Base-by-base conservation (phyloP, 2,113 vertebrate species). In the Aptenodytes patagonicus region DNA sequence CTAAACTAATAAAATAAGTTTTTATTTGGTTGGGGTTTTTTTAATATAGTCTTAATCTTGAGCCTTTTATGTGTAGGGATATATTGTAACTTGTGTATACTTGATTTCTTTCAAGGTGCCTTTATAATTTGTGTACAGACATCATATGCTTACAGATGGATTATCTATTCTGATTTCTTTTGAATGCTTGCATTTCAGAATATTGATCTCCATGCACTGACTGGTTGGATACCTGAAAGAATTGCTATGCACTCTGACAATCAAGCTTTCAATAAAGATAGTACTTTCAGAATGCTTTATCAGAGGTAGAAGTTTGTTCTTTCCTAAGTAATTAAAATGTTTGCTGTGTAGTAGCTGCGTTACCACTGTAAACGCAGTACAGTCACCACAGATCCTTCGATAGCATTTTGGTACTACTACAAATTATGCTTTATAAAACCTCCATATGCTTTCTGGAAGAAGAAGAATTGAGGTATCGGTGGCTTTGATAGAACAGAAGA, bases 161-260 rank as follows among this genome's bases (percentile, higher is more conserved):
- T 55, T 55, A 46, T 51, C 32, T 87, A 24, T 64, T 87, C 65
- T 87, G 57, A 79, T 94, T 70, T 84, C 34, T 87, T 92, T 87
- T 66, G 32, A 49, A 95, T 64, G 42, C 29, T 96, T 98, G 7
- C 46, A 13, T 98, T 98, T 88, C 97, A 99, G 99, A 99, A 99
- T 95, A 99, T 99, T 76, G 99, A 99, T 95, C 98, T 99, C 60
- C 99, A 99, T 89, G 99, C 99, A 6, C 98, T 99, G 96, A 99
- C 99, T 47, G 99, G 99, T 25, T 99, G 99, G 99, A 99, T 99
- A 97, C 99, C 99, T 34, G 99, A 99, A 96, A 99, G 99, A 95
- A 99, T 99, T 71, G 99, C 99, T 51, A 99, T 99, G 99, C 99
- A 99, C 97, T 99, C 99, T 76, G 99, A 99, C 98, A 99, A 99